A percentile compares a stretch with the other conserved stretches of the same genome.
phyloP scores from a whole-genome alignment of 2,888 invertebrate species.

The Stenodera caucasica region DNA sequence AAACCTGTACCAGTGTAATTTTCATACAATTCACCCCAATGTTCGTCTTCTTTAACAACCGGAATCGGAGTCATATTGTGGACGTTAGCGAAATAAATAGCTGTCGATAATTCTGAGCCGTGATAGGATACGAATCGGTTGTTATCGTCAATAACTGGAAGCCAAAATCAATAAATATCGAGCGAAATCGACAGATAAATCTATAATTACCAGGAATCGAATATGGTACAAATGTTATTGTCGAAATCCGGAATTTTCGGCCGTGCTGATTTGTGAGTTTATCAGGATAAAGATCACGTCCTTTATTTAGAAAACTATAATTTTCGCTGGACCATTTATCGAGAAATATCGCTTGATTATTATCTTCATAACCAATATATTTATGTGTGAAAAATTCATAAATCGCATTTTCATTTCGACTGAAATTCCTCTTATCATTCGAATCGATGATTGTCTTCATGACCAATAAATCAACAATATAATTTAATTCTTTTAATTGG shows the following conservation, averaged over 20 bases:
- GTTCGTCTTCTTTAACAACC: conserved; percentile 58
- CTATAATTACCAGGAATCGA: conserved; percentile 47
- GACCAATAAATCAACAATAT: conserved; percentile 10
- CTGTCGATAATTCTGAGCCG: conserved; percentile 59
- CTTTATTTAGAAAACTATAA: conserved; percentile 24
- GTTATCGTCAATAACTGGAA: conserved; percentile 9
- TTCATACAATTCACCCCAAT: conserved; percentile 67
- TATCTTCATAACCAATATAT: conserved; percentile 11
- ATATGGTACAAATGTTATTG: conserved; percentile 63
- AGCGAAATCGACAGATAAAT: neutral
- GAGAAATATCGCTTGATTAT: conserved; percentile 9
- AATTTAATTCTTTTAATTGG: conserved; percentile 16
- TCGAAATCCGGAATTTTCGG: conserved; percentile 56
- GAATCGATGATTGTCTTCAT: conserved; percentile 1
- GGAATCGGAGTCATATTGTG: conserved; percentile 55
- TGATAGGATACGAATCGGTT: conserved; percentile 43
- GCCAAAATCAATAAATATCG: neutral
- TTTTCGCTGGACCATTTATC: conserved; percentile 21
- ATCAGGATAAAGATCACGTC: conserved; percentile 38
- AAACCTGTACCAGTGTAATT: conserved; percentile 67
- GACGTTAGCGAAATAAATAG: conserved; percentile 57
- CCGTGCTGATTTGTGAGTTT: conserved; percentile 40
- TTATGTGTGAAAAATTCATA: conserved; percentile 19
- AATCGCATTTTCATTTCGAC: neutral
- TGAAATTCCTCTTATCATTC: neutral